Evolutionary conservation across 2,113 vertebrate species (phyloP).

Genomic region (Andinoacara biseriatus): DNA sequence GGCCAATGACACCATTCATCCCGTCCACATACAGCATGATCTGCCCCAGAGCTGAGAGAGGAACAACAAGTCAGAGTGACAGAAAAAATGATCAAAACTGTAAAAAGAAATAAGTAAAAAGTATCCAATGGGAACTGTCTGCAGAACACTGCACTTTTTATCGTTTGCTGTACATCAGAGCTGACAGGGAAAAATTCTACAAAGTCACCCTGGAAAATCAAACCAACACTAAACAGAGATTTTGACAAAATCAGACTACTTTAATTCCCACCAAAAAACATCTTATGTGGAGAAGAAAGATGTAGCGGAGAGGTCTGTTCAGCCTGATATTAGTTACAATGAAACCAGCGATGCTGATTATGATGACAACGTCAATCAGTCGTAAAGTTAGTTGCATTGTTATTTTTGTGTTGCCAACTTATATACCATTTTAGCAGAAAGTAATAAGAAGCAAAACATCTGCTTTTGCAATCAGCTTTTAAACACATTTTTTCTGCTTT

Average conservation of each 20-base stretch:
- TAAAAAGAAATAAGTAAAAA: background rate
- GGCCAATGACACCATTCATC: constrained; percentile 95
- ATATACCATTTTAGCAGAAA: background rate
- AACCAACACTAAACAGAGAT: constrained; percentile 10
- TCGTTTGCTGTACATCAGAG: constrained; percentile 7
- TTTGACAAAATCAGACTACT: no score
- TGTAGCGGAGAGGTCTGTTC: background rate
- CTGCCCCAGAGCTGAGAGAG: constrained; percentile 89
- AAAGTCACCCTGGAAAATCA: constrained; percentile 38
- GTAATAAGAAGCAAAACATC: background rate
- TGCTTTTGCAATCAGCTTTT: background rate
- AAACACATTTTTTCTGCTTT: background rate
- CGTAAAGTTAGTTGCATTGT: background rate
- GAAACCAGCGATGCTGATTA: background rate
- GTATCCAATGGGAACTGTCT: background rate
- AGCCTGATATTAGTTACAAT: background rate
- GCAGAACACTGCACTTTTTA: background rate
- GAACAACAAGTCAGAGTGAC: background rate
- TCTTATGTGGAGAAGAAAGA: background rate
- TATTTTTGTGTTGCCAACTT: background rate
- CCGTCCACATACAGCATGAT: constrained; percentile 99
- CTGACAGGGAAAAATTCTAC: background rate
- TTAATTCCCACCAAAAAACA: background rate
- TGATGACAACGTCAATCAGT: background rate
- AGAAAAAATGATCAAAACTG: constrained; percentile 1